Base-by-base conservation (phyloP, 2,888 invertebrate genomes). In the Spisula solida region DNA sequence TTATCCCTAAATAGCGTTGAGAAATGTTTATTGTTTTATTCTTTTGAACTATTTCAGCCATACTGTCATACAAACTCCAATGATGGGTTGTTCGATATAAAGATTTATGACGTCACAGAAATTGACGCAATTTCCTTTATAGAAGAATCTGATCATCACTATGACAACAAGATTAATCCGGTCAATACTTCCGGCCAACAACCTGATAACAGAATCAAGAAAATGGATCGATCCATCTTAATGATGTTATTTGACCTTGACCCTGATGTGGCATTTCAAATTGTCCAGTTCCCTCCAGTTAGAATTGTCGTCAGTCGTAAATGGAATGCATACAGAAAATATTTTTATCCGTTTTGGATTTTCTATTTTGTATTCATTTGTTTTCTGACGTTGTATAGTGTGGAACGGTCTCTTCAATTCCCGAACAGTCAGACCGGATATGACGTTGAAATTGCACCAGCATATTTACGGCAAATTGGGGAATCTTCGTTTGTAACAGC, bases 71-170 rank as follows among this genome's bases (percentile, higher is more conserved):
- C 93, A 10, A 93, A 94, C 79, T 82, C 90, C n/a, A 92, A 93
- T 70, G 94, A 95, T 81, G 95, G 95, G 20, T 82, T 94, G 41
- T 94, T 94, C 87, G 94, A 95, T 84, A 93, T 94, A 29, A 93
- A 94, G 51, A 88, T 93, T n/a, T 94, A 93, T 86, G 95, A 95
- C 86, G 92, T 95, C 80, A 94, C 95, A 14, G 95, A 95, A 81
- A 93, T 95, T 14, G 94, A 95, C 88, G 92, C 94, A 8, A 92
- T 94, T n/a, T 88, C 93, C 2, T 89, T 88, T 14, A 85, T 90
- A 84, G 87, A 48, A 48, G 16, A 34, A 1, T 56, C 55, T 34
- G 87, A 87, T 34, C 89, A 87, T 16, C 47, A 56, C 20, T 41
- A 86, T 41, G 55, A 41, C 20, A 48, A n/a, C 16, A 48, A 56